A percentile compares a stretch with the other conserved stretches of the same genome.
Evolutionary conservation across 2,113 vertebrate species (phyloP).

Genomic region (Mobula birostris): DNA sequence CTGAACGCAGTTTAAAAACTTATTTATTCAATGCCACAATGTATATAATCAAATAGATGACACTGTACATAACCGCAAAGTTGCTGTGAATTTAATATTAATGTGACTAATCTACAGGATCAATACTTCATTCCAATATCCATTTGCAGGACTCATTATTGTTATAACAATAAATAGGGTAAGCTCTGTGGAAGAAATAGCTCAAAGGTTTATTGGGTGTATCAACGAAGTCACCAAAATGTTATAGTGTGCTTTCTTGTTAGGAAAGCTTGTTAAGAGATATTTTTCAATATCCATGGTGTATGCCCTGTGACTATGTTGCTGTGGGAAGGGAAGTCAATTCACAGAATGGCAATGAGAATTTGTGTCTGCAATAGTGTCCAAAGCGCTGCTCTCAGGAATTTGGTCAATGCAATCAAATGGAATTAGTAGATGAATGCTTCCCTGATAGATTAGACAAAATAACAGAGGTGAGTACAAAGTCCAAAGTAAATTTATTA

Average conservation of each 20-base stretch:
- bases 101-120: background rate
- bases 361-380: background rate
- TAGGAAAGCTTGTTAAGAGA: background rate
- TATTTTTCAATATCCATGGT: background rate
- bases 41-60: background rate
- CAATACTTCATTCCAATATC: background rate
- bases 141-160: background rate
- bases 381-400: background rate
- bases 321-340: background rate
- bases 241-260: background rate
- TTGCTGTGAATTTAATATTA: background rate
- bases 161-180: background rate
- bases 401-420: background rate
- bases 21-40: background rate
- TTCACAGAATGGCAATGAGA: background rate
- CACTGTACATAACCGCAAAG: background rate
- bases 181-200: background rate
- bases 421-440: background rate
- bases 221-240: background rate
- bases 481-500: too few relatives aligned
- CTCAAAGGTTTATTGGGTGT: background rate
- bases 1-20: background rate
- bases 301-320: too few relatives aligned
- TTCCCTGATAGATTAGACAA: background rate
- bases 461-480: background rate